Percentiles rank a stretch among this genome's conserved stretches.
phyloP scores from a whole-genome alignment of 2,113 vertebrate genomes.

The Dunckerocampus dactyliophorus region DNA sequence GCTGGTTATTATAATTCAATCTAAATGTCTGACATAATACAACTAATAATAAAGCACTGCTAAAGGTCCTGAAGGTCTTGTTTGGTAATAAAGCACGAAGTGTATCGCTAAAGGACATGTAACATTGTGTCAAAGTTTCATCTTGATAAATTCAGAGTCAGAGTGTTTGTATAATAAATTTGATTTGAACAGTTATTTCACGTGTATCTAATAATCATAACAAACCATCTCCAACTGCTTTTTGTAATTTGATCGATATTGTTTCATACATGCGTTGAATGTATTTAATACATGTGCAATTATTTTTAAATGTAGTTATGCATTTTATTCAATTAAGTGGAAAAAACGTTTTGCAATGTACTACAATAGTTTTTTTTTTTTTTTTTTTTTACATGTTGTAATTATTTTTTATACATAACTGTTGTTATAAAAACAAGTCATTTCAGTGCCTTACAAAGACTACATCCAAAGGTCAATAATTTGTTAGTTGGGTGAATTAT shows the following conservation, averaged over 20 bases:
- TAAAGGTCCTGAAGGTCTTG: neutral
- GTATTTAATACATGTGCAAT: neutral
- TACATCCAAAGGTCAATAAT: too few relatives aligned
- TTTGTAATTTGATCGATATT: neutral
- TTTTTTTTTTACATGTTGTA: neutral
- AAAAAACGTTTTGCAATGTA: neutral
- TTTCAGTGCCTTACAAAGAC: too few relatives aligned
- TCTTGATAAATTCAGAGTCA: neutral
- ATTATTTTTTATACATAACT: neutral
- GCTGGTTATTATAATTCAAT: neutral
- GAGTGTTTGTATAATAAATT: neutral
- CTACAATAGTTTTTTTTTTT: neutral
- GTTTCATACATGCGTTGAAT: neutral
- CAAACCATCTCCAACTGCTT: neutral
- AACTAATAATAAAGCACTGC: neutral
- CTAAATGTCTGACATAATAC: neutral
- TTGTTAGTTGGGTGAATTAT: too few relatives aligned
- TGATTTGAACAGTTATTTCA: neutral
- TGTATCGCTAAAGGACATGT: neutral
- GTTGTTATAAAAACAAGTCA: too few relatives aligned
- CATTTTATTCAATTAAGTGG: neutral
- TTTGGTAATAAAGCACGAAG: slow-evolving; percentile 2
- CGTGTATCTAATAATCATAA: neutral
- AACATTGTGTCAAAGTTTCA: neutral
- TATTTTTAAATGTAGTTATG: neutral